phyloP scores from a whole-genome alignment of 2,113 vertebrate species.

The Taxidea taxus region DNA sequence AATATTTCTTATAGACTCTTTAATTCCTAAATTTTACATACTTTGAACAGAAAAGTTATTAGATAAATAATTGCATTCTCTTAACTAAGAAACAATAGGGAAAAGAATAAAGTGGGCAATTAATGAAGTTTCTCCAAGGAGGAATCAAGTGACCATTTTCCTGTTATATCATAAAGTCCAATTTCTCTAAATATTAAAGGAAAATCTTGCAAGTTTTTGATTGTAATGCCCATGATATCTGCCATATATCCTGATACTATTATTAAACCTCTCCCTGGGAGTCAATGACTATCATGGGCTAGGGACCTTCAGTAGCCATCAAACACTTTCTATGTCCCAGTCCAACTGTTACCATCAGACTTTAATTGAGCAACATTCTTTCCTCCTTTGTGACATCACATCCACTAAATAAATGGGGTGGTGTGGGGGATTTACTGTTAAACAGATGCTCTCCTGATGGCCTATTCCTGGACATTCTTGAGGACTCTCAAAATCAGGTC shows the following conservation, averaged over 20 bases:
- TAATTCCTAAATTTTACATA: background rate
- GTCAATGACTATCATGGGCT: background rate
- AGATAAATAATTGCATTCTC: background rate
- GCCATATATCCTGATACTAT: background rate
- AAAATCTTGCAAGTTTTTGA: background rate
- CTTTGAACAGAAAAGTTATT: background rate
- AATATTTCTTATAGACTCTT: background rate
- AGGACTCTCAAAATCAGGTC: conserved; percentile 55
- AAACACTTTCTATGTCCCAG: background rate
- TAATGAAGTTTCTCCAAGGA: background rate
- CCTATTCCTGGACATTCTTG: conserved; percentile 3
- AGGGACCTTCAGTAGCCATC: background rate
- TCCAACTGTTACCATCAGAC: background rate
- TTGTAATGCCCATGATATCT: background rate
- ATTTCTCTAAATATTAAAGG: background rate
- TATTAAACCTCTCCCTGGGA: background rate
- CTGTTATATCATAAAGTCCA: background rate
- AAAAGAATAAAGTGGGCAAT: background rate
- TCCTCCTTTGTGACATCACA: conserved; percentile 64
- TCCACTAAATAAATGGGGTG: background rate
- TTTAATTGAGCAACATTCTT: conserved; percentile 33
- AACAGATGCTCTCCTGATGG: background rate
- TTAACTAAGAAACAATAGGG: background rate
- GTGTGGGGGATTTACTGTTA: background rate
- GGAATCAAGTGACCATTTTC: background rate